A percentile compares a stretch with the other conserved stretches of the same genome.
These are phyloP conservation scores for Seriola rivoliana DNA, from an alignment of 2,113 vertebrate species.

Conservation along the genomic window DNA sequence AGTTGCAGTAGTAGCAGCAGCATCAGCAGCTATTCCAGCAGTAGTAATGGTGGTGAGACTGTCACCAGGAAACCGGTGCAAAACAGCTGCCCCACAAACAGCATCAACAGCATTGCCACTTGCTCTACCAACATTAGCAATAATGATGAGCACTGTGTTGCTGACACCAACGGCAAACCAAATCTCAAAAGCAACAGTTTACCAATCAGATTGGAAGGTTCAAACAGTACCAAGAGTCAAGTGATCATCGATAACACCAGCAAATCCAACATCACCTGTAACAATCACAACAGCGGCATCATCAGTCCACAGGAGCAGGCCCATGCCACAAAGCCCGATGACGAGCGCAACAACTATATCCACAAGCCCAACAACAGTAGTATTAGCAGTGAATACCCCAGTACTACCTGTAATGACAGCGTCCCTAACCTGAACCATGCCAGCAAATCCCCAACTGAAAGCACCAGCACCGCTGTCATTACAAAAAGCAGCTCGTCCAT, in stretches of 20 bases:
- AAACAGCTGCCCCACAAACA: constrained; percentile 66
- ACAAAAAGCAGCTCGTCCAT: constrained; percentile 69
- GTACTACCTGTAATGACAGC: constrained; percentile 65
- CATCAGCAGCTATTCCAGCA: constrained; percentile 78
- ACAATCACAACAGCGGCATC: constrained; percentile 68
- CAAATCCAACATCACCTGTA: constrained; percentile 71
- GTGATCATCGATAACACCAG: constrained; percentile 79
- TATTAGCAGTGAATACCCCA: constrained; percentile 65
- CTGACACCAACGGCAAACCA: constrained; percentile 62
- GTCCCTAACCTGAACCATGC: constrained; percentile 73
- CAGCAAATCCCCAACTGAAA: constrained; percentile 79
- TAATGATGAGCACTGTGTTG: constrained; percentile 73
- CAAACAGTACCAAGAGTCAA: constrained; percentile 70
- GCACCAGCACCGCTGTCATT: constrained; percentile 81
- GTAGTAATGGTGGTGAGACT: constrained; percentile 72
- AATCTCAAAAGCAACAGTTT: constrained; percentile 58
- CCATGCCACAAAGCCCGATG: constrained; percentile 13
- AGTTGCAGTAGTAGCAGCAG: constrained; percentile 81
- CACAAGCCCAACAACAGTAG: constrained; percentile 67
- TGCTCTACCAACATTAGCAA: constrained; percentile 74
- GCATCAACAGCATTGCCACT: constrained; percentile 59
- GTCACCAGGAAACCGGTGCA: constrained; percentile 56
- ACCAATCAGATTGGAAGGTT: constrained; percentile 47
- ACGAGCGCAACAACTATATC: constrained; percentile 53
- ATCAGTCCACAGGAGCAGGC: constrained; percentile 57